Conservation (phyloP, 2,113 vertebrate species). For the Gobius niger region DNA sequence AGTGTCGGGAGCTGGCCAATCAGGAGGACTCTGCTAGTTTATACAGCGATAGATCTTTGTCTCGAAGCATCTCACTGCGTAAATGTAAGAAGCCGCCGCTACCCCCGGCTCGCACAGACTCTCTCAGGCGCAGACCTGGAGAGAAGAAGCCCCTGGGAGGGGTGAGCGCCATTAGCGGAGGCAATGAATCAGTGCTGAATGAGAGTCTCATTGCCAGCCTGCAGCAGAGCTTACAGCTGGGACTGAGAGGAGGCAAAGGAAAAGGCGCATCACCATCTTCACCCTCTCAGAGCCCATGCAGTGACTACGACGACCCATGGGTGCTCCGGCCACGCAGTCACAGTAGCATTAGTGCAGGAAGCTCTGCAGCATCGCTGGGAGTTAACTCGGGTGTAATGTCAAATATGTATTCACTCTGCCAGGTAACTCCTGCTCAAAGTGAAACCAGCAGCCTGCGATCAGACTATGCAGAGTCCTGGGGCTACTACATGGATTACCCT, state of each 20-base stretch:
- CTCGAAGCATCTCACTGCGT: slow-evolving; percentile 90
- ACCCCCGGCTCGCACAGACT: slow-evolving; percentile 92
- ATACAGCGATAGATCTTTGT: slow-evolving; percentile 82
- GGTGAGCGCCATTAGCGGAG: slow-evolving; percentile 36
- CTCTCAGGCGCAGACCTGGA: slow-evolving; percentile 83
- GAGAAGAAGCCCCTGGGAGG: slow-evolving; percentile 77
- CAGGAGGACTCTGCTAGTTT: slow-evolving; percentile 71
- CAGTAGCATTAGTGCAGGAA: slow-evolving; percentile 85
- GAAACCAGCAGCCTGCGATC: slow-evolving; percentile 94
- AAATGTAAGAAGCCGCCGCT: slow-evolving; percentile 92
- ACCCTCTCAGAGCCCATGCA: slow-evolving; percentile 91
- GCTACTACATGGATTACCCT: slow-evolving; percentile 86
- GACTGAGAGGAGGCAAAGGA: slow-evolving; percentile 74
- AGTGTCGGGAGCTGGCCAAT: slow-evolving; percentile 76
- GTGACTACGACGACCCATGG: slow-evolving; percentile 95
- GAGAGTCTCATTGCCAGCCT: slow-evolving; percentile 90
- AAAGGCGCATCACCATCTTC: slow-evolving; percentile 84
- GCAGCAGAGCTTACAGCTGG: slow-evolving; percentile 89
- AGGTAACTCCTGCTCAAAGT: slow-evolving; percentile 89
- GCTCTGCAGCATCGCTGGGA: slow-evolving; percentile 83
- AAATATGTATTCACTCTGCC: slow-evolving; percentile 85
- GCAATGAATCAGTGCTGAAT: slow-evolving; percentile 76
- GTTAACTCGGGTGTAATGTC: slow-evolving; percentile 67
- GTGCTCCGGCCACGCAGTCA: slow-evolving; percentile 89
- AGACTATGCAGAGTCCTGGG: slow-evolving; percentile 91